Conservation (phyloP, 2,888 invertebrate genomes). For the Brachyptera putata region DNA sequence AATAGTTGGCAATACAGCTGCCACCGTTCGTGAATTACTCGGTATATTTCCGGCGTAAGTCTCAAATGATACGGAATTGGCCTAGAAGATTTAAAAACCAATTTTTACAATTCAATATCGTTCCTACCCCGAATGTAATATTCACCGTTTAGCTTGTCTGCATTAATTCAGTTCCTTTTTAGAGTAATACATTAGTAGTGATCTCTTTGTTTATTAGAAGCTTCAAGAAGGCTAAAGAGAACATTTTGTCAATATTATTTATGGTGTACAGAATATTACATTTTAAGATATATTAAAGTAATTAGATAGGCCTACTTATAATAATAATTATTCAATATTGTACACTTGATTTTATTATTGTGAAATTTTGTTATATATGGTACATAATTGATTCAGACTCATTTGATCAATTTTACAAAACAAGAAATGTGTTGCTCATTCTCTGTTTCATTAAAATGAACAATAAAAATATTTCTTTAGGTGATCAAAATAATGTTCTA, state of each 20-base stretch:
- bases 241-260: conserved; percentile 5
- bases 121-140: not conserved
- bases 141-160: conserved; percentile 1
- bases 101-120: conserved; percentile 1
- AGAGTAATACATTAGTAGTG: too few species aligned
- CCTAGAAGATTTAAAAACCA: too few species aligned
- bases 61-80: too few species aligned
- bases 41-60: too few species aligned
- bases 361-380: conserved; percentile 15
- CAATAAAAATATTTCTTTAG: too few species aligned
- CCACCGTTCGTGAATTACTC: too few species aligned
- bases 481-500: too few species aligned
- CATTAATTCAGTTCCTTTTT: not conserved
- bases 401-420: too few species aligned
- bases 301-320: not conserved
- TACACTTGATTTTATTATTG: not conserved
- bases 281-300: not conserved
- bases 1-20: too few species aligned
- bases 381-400: too few species aligned
- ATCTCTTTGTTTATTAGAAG: not conserved
- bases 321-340: not conserved
- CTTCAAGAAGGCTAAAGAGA: not conserved
- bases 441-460: too few species aligned
- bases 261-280: not conserved
- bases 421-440: too few species aligned